Evolutionary conservation across 2,113 vertebrate species (phyloP).

Genomic region (Hippocampus barbouri): DNA sequence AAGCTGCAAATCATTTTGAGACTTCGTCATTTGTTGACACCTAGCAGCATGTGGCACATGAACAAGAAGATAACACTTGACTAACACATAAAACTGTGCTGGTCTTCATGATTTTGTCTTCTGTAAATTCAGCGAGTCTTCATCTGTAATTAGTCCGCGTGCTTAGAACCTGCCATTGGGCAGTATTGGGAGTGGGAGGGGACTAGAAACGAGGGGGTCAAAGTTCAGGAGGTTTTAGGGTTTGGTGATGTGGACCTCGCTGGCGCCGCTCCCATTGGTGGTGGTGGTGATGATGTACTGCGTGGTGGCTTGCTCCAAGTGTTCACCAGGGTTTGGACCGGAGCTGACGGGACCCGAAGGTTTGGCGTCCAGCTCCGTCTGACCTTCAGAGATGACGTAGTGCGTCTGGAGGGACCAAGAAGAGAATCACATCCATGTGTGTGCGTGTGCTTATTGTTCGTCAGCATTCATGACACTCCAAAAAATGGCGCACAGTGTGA

Average conservation of each 20-base stretch:
- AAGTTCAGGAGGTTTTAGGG: conserved; percentile 77
- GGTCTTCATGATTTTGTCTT: background rate
- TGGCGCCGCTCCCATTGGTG: conserved; percentile 78
- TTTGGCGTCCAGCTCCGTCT: conserved; percentile 86
- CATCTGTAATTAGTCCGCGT: conserved; percentile 1
- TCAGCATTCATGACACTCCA: background rate
- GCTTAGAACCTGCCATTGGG: conserved; percentile 23
- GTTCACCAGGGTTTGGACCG: conserved; percentile 67
- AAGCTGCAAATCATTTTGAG: background rate
- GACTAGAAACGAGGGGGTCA: conserved; percentile 11
- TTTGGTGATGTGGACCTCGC: conserved; percentile 87
- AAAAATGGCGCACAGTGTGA: background rate
- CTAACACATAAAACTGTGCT: conserved; percentile 67
- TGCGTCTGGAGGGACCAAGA: conserved; percentile 76
- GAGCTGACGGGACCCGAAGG: conserved; percentile 67
- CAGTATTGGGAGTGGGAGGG: conserved; percentile 30
- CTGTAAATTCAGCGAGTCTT: background rate
- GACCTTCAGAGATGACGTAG: conserved; percentile 94
- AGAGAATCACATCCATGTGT: background rate
- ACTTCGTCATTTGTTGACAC: background rate
- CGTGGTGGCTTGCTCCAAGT: conserved; percentile 81
- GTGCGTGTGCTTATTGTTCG: background rate
- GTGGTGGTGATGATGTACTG: conserved; percentile 96
- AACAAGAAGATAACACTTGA: conserved; percentile 12
- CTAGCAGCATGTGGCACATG: conserved; percentile 3